Conservation (phyloP, 2,797 vertebrate genomes). For the Pseudochirops corinnae region DNA sequence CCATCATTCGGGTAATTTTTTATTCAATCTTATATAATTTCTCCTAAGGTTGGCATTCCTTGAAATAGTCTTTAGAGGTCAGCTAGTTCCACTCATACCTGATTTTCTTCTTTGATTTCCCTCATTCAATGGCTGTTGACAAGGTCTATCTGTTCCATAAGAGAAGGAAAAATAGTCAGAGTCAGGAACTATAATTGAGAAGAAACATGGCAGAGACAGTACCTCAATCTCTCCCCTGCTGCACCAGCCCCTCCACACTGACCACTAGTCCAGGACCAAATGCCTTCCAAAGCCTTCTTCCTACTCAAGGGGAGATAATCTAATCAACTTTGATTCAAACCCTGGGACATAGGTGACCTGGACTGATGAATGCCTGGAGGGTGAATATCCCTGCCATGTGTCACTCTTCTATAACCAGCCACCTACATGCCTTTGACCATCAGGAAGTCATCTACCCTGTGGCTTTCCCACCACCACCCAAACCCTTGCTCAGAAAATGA, state of each 20-base stretch:
- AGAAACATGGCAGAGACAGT: not conserved
- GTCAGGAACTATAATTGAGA: not conserved
- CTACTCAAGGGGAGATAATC: not conserved
- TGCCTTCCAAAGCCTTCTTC: not conserved
- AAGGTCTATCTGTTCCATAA: not conserved
- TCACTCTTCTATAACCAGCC: not conserved
- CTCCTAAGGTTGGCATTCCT: conserved; percentile 18
- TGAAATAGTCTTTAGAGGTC: not conserved
- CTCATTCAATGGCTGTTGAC: not conserved
- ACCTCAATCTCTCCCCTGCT: not conserved
- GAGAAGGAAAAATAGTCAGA: conserved; percentile 7
- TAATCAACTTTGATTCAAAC: not conserved
- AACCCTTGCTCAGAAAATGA: not conserved
- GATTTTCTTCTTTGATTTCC: conserved; percentile 25
- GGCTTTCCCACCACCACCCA: not conserved
- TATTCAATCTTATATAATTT: not conserved
- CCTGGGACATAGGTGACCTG: not conserved
- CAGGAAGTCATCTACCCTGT: not conserved
- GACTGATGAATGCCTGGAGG: not conserved
- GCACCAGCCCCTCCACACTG: not conserved
- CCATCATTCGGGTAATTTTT: conserved; percentile 6
- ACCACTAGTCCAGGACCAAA: not conserved
- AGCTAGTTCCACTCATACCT: not conserved
- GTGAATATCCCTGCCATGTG: not conserved
- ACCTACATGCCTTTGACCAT: not conserved